phyloP scores from a whole-genome alignment of 2,888 invertebrate species.

The Dynastes grantii region DNA sequence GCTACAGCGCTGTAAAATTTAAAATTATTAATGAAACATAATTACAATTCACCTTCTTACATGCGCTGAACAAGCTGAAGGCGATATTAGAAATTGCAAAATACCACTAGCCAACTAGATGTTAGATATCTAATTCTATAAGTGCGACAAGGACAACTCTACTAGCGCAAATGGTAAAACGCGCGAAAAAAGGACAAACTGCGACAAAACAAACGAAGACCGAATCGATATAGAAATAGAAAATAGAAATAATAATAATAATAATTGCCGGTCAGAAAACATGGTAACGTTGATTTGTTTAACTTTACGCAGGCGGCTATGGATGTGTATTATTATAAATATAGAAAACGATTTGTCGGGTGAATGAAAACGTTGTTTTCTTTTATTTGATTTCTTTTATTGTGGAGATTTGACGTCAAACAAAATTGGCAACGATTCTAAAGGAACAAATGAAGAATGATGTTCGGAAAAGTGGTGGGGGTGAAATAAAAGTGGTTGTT shows the following conservation, averaged over 20 bases:
- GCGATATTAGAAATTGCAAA: slow-evolving; percentile 39
- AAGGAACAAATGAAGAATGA: too few relatives aligned
- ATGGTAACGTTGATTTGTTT: not conserved
- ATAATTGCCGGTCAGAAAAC: slow-evolving; percentile 1
- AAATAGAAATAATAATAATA: slow-evolving; percentile 11
- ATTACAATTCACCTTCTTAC: slow-evolving; percentile 23
- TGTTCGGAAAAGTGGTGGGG: too few relatives aligned
- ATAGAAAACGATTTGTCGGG: not conserved
- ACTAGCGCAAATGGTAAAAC: not conserved
- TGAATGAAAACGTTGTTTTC: slow-evolving; percentile 29
- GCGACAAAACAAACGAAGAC: slow-evolving; percentile 13
- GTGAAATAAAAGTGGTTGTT: slow-evolving; percentile 8
- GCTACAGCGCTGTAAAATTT: slow-evolving; percentile 18
- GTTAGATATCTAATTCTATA: not conserved
- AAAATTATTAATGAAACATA: slow-evolving; percentile 49
- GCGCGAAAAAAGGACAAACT: slow-evolving; percentile 20
- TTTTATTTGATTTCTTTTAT: not conserved
- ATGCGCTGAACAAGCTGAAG: not conserved
- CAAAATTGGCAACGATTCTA: too few relatives aligned
- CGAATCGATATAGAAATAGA: not conserved
- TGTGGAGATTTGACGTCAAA: not conserved
- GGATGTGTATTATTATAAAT: not conserved
- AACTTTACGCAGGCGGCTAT: not conserved
- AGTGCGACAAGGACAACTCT: slow-evolving; percentile 2
- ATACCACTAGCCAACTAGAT: slow-evolving; percentile 1